Base-by-base conservation (phyloP, 2,797 vertebrate species). In the Sarcophilus harrisii region DNA sequence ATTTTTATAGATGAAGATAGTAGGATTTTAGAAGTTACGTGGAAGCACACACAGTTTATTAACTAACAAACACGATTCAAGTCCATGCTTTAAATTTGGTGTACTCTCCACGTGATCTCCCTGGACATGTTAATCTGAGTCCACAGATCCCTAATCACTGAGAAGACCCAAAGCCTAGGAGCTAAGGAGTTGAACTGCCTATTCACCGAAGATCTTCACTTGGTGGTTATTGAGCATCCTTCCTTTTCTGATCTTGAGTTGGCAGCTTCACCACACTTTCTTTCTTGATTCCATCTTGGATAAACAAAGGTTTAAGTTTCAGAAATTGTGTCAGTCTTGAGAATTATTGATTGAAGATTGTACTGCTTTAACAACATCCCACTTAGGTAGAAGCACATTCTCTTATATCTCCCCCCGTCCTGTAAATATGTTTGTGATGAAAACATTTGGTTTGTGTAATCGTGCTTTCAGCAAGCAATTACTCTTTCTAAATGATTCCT, bases 381-480 rank as follows among this genome's bases (percentile, higher is more conserved):
- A 91, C 89, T 58, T 54, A 87, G 93, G 30, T n/a, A 9, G 0
- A 0, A 57, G 14, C 28, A 16, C 57, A 12, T 87, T 28, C 93
- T 73, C 54, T 62, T 52, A n/a, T 5, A 0, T 89, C 73, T 58
- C 91, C 58, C 57, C 87, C 81, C 4, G 95, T 95, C 73, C 1
- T 29, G 12, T 92, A 8, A 94, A 4, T 29, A 5, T 18, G 91
- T 95, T 16, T 32, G 95, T 95, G 93, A 91, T 91, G 66, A 87
- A 95, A 93, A 94, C 93, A 30, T 91, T 95, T 92, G 89, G 59
- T 97, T 90, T 94, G 66, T 54, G 90, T 92, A 95, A 87, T 81
- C 0, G 10, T 93, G 92, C 93, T 93, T 95, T 96, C 94, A 95
- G 81, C 95, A 96, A 94, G 92, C 90, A 97, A 30, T 97, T 90